These are phyloP conservation scores for Notamacropus eugenii DNA, from an alignment of 2,797 vertebrate genomes.

Conservation along the genomic window DNA sequence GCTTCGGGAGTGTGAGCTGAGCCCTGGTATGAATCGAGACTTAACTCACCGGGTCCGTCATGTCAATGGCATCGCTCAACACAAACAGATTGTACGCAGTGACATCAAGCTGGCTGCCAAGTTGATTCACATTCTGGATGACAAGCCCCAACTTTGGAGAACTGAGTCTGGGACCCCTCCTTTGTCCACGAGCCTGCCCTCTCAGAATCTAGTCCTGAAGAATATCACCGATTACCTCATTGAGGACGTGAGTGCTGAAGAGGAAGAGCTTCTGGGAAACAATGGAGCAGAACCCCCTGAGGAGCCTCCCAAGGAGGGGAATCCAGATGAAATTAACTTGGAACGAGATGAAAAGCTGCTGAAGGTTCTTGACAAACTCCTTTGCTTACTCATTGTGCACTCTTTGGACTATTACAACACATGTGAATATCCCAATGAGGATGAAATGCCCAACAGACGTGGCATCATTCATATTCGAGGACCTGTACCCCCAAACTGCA, in stretches of 20 bases:
- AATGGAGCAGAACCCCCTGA: conserved; percentile 87
- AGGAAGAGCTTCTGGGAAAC: conserved; percentile 93
- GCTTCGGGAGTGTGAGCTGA: conserved; percentile 94
- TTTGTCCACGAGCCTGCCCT: conserved; percentile 82
- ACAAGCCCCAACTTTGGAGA: conserved; percentile 91
- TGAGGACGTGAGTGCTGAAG: conserved; percentile 95
- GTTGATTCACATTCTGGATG: conserved; percentile 93
- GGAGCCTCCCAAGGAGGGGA: conserved; percentile 91
- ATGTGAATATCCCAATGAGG: conserved; percentile 96
- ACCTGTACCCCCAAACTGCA: conserved; percentile 93
- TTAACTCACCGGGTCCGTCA: conserved; percentile 92
- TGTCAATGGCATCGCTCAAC: conserved; percentile 93
- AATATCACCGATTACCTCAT: conserved; percentile 97
- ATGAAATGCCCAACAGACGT: conserved; percentile 97
- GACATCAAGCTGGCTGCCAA: conserved; percentile 96
- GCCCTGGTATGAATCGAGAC: conserved; percentile 94
- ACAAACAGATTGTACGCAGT: conserved; percentile 94
- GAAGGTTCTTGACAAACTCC: conserved; percentile 94
- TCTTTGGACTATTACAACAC: conserved; percentile 96
- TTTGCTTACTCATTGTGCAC: conserved; percentile 94
- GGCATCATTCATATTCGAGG: conserved; percentile 95
- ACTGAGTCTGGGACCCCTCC: conserved; percentile 82
- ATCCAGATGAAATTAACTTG: conserved; percentile 91
- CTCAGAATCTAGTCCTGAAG: conserved; percentile 94
- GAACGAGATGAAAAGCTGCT: conserved; percentile 94